Conservation (phyloP, 2,113 vertebrate species). For the Myrmecobius fasciatus region DNA sequence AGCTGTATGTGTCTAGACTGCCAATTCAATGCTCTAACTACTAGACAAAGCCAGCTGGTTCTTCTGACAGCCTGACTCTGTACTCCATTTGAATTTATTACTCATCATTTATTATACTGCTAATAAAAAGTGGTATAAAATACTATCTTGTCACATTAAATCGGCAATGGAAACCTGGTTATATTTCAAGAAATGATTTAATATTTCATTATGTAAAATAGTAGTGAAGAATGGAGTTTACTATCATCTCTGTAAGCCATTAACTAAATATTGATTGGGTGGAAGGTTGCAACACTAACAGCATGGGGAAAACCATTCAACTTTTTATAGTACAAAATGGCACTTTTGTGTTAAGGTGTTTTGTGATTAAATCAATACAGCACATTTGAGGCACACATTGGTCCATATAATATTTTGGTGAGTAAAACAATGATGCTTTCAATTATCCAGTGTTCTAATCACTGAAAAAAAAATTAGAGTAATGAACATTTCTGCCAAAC, state of each 20-base stretch:
- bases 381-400: constrained; percentile 67
- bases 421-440: constrained; percentile 79
- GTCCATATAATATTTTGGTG: constrained; percentile 77
- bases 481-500: not conserved
- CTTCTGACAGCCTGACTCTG: constrained; percentile 38
- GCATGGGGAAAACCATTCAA: constrained; percentile 83
- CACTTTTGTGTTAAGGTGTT: constrained; percentile 80
- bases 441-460: constrained; percentile 51
- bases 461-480: constrained; percentile 35
- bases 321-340: constrained; percentile 84
- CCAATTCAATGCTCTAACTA: constrained; percentile 24
- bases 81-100: constrained; percentile 55
- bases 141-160: constrained; percentile 53
- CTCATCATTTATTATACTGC: constrained; percentile 27
- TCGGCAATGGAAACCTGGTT: constrained; percentile 29
- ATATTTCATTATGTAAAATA: constrained; percentile 49
- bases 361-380: constrained; percentile 79
- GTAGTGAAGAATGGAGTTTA: constrained; percentile 29
- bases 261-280: constrained; percentile 82
- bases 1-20: not conserved
- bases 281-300: constrained; percentile 83
- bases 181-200: constrained; percentile 60
- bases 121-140: constrained; percentile 65
- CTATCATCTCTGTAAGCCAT: constrained; percentile 62
- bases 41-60: constrained; percentile 2